These are phyloP conservation scores for Oreonectes daqikongensis DNA, from an alignment of 2,797 vertebrate genomes.

Conservation along the genomic window DNA sequence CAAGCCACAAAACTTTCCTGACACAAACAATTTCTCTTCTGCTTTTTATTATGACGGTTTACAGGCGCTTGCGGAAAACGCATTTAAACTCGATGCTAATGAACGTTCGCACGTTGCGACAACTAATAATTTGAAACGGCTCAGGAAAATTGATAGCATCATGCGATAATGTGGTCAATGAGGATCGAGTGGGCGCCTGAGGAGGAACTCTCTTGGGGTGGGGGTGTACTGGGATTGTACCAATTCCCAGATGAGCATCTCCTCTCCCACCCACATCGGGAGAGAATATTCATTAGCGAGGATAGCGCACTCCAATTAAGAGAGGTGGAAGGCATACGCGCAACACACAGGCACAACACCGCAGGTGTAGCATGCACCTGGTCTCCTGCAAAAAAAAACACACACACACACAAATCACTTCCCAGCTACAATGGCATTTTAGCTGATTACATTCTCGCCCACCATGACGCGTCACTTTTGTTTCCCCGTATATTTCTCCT, in stretches of 20 bases:
- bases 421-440: slow-evolving; percentile 7
- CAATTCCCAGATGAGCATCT: slow-evolving; percentile 77
- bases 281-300: slow-evolving; percentile 77
- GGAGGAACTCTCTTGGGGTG: slow-evolving; percentile 73
- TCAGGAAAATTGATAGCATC: slow-evolving; percentile 59
- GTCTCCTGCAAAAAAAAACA: slow-evolving; percentile 55
- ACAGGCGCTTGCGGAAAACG: neutral
- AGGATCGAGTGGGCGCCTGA: slow-evolving; percentile 51
- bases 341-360: slow-evolving; percentile 55
- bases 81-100: slow-evolving; percentile 7
- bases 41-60: neutral
- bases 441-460: slow-evolving; percentile 57
- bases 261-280: slow-evolving; percentile 67
- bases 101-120: slow-evolving; percentile 12
- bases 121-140: slow-evolving; percentile 50
- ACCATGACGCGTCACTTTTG: slow-evolving; percentile 49
- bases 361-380: slow-evolving; percentile 79
- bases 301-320: slow-evolving; percentile 77
- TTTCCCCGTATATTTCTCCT: slow-evolving; percentile 47
- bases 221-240: slow-evolving; percentile 51
- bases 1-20: neutral
- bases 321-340: slow-evolving; percentile 63
- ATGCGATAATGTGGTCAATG: slow-evolving; percentile 55
- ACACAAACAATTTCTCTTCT: neutral
- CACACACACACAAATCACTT: neutral